These are phyloP conservation scores for Physocephala rufipes DNA, from an alignment of 2,888 invertebrate genomes.

Conservation along the genomic window DNA sequence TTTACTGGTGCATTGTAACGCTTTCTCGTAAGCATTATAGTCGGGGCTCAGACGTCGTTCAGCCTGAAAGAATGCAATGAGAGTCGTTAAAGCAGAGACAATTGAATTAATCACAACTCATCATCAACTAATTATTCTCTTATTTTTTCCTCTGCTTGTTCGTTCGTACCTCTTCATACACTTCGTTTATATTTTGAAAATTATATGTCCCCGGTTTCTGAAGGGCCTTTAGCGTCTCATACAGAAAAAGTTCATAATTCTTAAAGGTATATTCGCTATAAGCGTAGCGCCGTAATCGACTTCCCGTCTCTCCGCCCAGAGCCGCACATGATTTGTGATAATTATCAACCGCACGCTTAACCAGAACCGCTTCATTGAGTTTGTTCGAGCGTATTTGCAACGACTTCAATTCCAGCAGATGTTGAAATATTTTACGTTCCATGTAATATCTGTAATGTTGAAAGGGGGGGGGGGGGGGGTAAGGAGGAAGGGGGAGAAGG, in stretches of 20 bases:
- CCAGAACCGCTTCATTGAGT: slow-evolving; percentile 85
- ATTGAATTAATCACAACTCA: slow-evolving; percentile 21
- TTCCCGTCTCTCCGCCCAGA: slow-evolving; percentile 68
- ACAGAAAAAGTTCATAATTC: slow-evolving; percentile 87
- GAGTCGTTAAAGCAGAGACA: slow-evolving; percentile 19
- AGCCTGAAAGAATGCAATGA: slow-evolving; percentile 54
- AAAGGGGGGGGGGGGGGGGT: slow-evolving; percentile 36
- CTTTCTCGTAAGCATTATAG: slow-evolving; percentile 72
- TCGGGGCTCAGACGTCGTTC: slow-evolving; percentile 66
- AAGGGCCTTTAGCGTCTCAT: slow-evolving; percentile 82
- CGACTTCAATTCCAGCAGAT: slow-evolving; percentile 89
- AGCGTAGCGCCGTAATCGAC: slow-evolving; percentile 70
- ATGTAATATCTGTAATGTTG: slow-evolving; percentile 78
- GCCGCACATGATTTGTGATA: slow-evolving; percentile 80
- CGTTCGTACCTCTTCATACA: slow-evolving; percentile 71
- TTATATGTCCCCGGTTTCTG: slow-evolving; percentile 76
- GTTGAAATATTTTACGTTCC: slow-evolving; percentile 92
- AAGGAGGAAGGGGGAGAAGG: slow-evolving; percentile 17
- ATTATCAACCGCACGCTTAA: slow-evolving; percentile 86
- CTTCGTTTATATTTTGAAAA: slow-evolving; percentile 72
- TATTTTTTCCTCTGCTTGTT: no score
- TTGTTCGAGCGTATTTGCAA: slow-evolving; percentile 91
- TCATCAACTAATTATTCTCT: neutral
- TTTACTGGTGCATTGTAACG: slow-evolving; percentile 83
- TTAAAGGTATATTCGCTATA: slow-evolving; percentile 76